Evolutionary conservation across 2,113 vertebrate genomes (phyloP), one percentile per base, ranked within the genome.

Genomic region (Atrichornis clamosus): DNA sequence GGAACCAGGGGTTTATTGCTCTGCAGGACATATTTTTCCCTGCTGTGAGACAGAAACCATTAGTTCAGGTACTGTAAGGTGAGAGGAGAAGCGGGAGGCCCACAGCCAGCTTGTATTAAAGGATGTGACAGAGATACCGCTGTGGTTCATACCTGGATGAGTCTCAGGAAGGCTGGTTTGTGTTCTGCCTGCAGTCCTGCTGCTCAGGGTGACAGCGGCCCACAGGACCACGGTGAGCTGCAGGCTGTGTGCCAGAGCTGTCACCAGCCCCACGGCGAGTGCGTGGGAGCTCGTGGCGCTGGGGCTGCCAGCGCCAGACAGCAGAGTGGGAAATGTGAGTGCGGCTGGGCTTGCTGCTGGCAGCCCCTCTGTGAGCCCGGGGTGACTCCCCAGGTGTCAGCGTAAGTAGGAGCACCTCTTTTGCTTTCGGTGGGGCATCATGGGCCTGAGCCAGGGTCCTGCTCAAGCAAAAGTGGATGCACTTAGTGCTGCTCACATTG

Each of bases 231-330:
- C 0, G 19, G 46, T n/a, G 79, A 52, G 59, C 58, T 39, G 62
- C 33, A 39, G 44, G 50, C 59, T 68, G 73, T 0, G 1, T 63
- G 52, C 37, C 0, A 3, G 33, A 20, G 26, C 11, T 55, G 50
- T 53, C 18, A 1, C 82, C 0, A 0, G 44, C 52, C 27, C 23
- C 33, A 32, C 0, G 1, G 19, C 0, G 1, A 83, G 32, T 1
- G 0, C 0, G 0, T 28, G 15, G 86, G 19, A n/a, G 27, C 41
- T 74, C 5, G 1, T 0, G 0, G 79, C 42, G 15, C 50, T 13
- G 44, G 32, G 55, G 30, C 63, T 72, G 35, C n/a, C 58, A 52
- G 46, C 0, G 0, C 30, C 60, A 49, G 27, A 2, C 65, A 37
- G 22, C 39, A 53, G 69, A 24, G 2, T 18, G 13, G 87, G 41